These are phyloP conservation scores for Crotalus horridus DNA, from an alignment of 2,113 vertebrate genomes.

Conservation along the genomic window DNA sequence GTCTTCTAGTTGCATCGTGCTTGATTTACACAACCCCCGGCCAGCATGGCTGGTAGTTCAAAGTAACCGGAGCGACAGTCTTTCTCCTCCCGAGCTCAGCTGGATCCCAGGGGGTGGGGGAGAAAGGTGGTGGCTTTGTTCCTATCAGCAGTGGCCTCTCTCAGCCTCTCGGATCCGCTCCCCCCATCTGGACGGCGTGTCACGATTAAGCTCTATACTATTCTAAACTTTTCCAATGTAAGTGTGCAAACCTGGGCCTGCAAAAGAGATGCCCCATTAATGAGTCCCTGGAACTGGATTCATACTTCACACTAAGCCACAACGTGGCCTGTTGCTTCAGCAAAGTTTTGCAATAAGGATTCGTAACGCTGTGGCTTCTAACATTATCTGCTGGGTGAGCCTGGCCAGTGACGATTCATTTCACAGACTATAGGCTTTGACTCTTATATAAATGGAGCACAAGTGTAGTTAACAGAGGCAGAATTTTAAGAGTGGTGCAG, in stretches of 20 bases:
- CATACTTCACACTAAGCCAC: not conserved
- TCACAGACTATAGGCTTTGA: not conserved
- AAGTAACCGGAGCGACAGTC: no score
- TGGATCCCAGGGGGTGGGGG: no score
- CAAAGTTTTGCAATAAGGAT: not conserved
- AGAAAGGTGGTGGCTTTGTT: no score
- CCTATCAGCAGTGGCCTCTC: no score
- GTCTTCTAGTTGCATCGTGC: no score
- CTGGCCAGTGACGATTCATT: not conserved
- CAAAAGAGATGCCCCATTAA: not conserved
- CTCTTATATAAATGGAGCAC: not conserved
- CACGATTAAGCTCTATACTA: not conserved
- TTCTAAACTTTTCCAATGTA: not conserved
- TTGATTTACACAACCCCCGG: no score
- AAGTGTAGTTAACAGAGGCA: not conserved
- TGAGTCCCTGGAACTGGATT: not conserved
- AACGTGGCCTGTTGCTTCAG: not conserved
- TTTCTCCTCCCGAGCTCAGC: no score
- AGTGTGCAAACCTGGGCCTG: not conserved
- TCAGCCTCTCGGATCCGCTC: no score
- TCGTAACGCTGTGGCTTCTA: not conserved
- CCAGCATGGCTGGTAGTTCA: no score
- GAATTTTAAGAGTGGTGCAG: not conserved
- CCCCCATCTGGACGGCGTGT: no score
- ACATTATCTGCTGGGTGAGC: not conserved